Base-by-base conservation (phyloP, 1,140 invertebrate species). In the Periplaneta americana region DNA sequence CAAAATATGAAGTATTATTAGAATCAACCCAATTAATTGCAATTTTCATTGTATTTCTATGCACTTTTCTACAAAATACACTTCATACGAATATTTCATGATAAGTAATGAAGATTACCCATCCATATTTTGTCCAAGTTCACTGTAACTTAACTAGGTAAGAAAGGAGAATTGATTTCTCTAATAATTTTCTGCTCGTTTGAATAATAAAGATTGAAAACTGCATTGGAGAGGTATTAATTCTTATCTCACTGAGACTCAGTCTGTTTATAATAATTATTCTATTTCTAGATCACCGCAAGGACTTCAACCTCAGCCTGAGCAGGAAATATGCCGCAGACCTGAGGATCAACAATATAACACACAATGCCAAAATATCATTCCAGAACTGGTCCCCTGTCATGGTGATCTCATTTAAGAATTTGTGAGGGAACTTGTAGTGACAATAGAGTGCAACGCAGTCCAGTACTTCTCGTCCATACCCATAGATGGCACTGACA, bases 401-500 rank as follows among this genome's bases (percentile, higher is more conserved):
- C 90, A 98, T 96, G 0, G 92, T 93, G 79, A 98, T 93, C 84
- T 97, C 94, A 4, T 91, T 89, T 13, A 98, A 87, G 86, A 96
- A 95, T 85, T 93, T 93, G 15, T 88, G 86, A 1, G 95, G 94
- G 84, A 94, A 91, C 85, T 91, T 94, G 85, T 95, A 96, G 86
- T 95, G 94, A 83, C 95, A 96, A 82, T 96, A 96, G 8, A 84
- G 81, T 13, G 82, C 95, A 95, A 0, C 89, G 85, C 95, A 96
- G 0, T 89, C 88, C 15, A 96, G 86, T 10, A 87, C 90, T 1
- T 89, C 87, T 80, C 97, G 89, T 83, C 95, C 88, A 48, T 93
- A 86, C 0, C 96, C 95, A 85, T 97, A 98, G 78, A 98, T 94
- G 5, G 96, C 92, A n/a, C 91, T 90, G 22, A 96, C 92, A 66